Conservation (phyloP, 2,797 vertebrate species). For the Periophthalmus magnuspinnatus region DNA sequence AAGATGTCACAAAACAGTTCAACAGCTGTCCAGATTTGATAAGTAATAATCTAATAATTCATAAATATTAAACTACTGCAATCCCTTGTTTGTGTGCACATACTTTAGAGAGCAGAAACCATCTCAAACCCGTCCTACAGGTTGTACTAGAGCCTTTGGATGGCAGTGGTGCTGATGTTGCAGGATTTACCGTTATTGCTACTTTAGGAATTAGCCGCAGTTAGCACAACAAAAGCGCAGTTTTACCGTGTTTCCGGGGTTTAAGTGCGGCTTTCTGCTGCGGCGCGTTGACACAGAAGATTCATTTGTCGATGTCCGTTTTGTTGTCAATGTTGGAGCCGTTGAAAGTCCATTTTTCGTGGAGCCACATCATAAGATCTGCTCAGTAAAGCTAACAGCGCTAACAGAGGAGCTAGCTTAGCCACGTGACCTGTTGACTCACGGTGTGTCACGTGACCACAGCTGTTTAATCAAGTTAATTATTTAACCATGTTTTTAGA, state of each 20-base stretch:
- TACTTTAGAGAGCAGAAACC: not conserved
- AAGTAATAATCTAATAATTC: not conserved
- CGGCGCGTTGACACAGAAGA: not conserved
- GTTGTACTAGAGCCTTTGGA: not conserved
- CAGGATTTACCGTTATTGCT: slow-evolving; percentile 12
- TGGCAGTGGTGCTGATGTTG: slow-evolving; percentile 53
- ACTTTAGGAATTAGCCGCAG: slow-evolving; percentile 20
- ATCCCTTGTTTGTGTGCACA: not conserved
- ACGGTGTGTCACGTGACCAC: slow-evolving; percentile 39
- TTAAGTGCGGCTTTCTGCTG: slow-evolving; percentile 2
- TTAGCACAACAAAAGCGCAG: slow-evolving; percentile 2
- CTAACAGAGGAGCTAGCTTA: slow-evolving; percentile 55
- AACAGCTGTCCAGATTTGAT: not conserved
- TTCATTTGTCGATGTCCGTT: slow-evolving; percentile 18
- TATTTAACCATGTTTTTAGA: not conserved
- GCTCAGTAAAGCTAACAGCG: slow-evolving; percentile 46
- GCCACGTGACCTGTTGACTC: slow-evolving; percentile 59
- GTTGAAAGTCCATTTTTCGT: not conserved
- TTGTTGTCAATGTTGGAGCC: not conserved
- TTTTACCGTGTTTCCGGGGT: slow-evolving; percentile 43
- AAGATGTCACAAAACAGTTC: not conserved
- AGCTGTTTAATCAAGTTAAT: not conserved
- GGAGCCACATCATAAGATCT: slow-evolving; percentile 42
- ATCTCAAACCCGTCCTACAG: too few species aligned
- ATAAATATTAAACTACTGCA: too few species aligned